phyloP scores from a whole-genome alignment of 1,140 invertebrate genomes.

The Drosophila triauraria region DNA sequence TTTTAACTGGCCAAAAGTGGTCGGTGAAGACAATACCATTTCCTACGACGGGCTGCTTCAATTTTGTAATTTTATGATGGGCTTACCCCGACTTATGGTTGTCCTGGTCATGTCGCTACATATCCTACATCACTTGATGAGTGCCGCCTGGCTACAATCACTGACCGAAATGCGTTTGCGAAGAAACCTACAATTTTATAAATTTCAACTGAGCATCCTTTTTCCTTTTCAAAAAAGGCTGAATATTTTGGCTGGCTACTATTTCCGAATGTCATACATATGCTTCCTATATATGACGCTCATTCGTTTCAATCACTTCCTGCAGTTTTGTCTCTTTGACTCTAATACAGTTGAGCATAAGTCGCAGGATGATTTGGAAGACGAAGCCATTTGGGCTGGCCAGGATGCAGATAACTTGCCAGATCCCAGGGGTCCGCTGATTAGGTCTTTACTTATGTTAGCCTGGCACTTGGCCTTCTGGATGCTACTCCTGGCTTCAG shows the following conservation, averaged over 20 bases:
- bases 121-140: constrained; percentile 41
- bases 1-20: constrained; percentile 15
- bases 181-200: constrained; percentile 6
- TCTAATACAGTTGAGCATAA: constrained; percentile 22
- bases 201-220: constrained; percentile 14
- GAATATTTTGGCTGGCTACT: constrained; percentile 39
- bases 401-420: background rate
- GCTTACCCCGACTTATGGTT: constrained; percentile 11
- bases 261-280: constrained; percentile 38
- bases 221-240: constrained; percentile 12
- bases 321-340: constrained; percentile 16
- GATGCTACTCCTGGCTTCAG: constrained; percentile 40
- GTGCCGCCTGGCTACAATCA: constrained; percentile 37
- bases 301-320: constrained; percentile 12
- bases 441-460: constrained; percentile 3
- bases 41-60: background rate
- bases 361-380: constrained; percentile 20
- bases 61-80: constrained; percentile 5
- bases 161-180: constrained; percentile 14
- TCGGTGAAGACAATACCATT: background rate
- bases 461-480: constrained; percentile 33
- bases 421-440: background rate
- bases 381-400: constrained; percentile 41
- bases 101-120: constrained; percentile 23
- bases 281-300: constrained; percentile 8